Evolutionary conservation across 2,797 vertebrate genomes (phyloP).

Genomic region (Rhinogobio ventralis): DNA sequence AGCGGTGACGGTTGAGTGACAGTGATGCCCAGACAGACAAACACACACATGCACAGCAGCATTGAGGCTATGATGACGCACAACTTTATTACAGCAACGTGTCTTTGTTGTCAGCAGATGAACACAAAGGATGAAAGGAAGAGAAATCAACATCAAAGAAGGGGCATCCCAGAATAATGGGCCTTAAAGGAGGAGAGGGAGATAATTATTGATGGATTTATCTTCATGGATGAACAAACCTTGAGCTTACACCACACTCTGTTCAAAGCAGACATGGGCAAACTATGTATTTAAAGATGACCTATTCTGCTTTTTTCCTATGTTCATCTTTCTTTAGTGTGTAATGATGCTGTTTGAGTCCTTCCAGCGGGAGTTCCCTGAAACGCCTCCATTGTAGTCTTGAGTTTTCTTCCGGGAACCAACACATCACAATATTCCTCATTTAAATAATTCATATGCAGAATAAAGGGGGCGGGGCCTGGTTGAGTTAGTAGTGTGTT

Average conservation of each 20-base stretch:
- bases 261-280: background rate
- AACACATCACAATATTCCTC: too few species aligned
- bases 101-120: slow-evolving; percentile 29
- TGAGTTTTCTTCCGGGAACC: too few species aligned
- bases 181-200: background rate
- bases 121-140: slow-evolving; percentile 32
- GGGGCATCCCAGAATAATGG: background rate
- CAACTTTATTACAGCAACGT: slow-evolving; percentile 32
- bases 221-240: background rate
- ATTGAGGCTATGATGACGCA: slow-evolving; percentile 32
- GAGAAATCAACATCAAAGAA: slow-evolving; percentile 21
- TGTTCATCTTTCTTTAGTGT: background rate
- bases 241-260: background rate
- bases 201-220: background rate
- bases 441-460: too few species aligned
- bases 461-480: too few species aligned
- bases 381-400: too few species aligned
- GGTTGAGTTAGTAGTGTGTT: too few species aligned
- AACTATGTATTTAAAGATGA: background rate
- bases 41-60: slow-evolving; percentile 16
- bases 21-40: slow-evolving; percentile 41
- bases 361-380: too few species aligned
- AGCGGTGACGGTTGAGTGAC: slow-evolving; percentile 65
- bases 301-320: background rate
- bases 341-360: background rate